phyloP scores from a whole-genome alignment of 2,113 vertebrate species.

The Clupea harengus region DNA sequence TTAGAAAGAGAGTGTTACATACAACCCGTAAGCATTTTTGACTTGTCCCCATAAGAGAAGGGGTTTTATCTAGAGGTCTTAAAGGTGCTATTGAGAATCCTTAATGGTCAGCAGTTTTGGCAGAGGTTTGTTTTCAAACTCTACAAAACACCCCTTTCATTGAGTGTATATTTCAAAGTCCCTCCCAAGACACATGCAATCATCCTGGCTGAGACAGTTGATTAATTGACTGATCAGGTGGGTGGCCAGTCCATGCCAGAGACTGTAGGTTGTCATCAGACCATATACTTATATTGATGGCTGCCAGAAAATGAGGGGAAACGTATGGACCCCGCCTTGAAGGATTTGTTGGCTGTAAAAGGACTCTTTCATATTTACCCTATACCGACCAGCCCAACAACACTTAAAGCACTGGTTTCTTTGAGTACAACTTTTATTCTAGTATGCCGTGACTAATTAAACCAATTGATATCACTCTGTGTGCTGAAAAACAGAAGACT shows the following conservation, averaged over 20 bases:
- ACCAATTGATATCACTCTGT: background rate
- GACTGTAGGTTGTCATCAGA: slow-evolving; percentile 5
- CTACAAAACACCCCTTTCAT: background rate
- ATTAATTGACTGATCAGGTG: background rate
- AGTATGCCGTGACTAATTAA: background rate
- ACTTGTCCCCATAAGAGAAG: background rate
- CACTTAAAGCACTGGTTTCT: background rate
- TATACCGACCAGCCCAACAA: background rate
- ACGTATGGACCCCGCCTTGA: background rate
- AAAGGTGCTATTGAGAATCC: background rate
- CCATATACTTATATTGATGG: background rate
- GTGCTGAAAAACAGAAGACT: background rate
- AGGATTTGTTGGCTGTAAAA: background rate
- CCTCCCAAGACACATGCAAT: slow-evolving; percentile 6
- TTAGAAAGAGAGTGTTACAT: background rate
- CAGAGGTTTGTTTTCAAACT: background rate
- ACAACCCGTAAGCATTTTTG: background rate
- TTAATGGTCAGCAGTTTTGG: background rate
- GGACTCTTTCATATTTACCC: background rate
- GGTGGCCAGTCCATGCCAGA: background rate
- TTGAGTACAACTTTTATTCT: background rate
- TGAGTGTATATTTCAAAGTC: background rate
- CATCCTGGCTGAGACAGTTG: background rate
- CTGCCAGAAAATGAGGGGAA: background rate
- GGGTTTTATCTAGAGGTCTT: background rate